phyloP scores from a whole-genome alignment of 1,140 invertebrate species.

The Vanessa atalanta region DNA sequence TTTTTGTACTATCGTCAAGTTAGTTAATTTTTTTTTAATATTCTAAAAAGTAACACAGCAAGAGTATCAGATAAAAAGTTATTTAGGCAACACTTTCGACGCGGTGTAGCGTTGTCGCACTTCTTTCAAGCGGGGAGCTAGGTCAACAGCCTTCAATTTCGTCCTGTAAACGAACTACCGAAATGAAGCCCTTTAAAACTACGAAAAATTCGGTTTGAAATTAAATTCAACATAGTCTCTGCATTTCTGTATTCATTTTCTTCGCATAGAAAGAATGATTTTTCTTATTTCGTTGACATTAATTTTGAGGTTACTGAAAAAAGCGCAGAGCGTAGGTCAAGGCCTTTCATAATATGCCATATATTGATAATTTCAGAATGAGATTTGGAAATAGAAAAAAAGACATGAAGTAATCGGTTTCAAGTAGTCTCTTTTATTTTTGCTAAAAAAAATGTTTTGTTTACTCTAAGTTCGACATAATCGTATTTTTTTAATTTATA shows the following conservation, averaged over 20 bases:
- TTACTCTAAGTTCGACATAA: neutral
- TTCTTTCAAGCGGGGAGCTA: slow-evolving; percentile 13
- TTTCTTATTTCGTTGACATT: neutral
- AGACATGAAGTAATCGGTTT: too few relatives aligned
- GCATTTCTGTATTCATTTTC: neutral
- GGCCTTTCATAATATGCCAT: neutral
- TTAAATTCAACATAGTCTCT: neutral
- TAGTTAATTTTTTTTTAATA: neutral
- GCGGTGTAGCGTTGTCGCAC: neutral
- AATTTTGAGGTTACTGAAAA: slow-evolving; percentile 1
- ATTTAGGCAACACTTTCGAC: slow-evolving; percentile 16
- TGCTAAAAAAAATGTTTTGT: neutral
- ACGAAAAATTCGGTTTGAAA: neutral
- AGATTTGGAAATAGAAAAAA: too few relatives aligned
- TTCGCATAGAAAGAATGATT: neutral
- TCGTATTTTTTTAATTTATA: neutral
- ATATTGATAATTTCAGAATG: neutral
- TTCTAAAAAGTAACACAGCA: neutral
- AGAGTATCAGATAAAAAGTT: neutral
- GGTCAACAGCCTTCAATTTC: slow-evolving; percentile 24
- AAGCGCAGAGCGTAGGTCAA: neutral
- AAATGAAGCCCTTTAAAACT: neutral
- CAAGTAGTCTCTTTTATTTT: neutral
- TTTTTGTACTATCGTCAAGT: neutral
- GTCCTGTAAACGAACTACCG: slow-evolving; percentile 14